A percentile compares a stretch with the other conserved stretches of the same genome.
Evolutionary conservation across 2,113 vertebrate species (phyloP).

Genomic region (Perognathus longimembris): DNA sequence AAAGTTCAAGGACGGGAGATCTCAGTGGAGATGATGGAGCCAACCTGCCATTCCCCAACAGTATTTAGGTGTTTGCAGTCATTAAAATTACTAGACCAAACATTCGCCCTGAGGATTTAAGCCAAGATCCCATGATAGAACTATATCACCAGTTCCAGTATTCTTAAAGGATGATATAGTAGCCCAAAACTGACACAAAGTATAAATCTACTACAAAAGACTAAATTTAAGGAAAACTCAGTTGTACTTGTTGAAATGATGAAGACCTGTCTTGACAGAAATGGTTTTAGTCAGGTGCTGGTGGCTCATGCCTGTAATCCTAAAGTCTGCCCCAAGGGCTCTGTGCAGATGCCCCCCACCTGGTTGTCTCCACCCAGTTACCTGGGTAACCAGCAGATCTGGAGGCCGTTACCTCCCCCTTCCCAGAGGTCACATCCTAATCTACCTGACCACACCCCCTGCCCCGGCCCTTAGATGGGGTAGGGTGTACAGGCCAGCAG

Average conservation of each 20-base stretch:
- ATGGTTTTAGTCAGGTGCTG: neutral
- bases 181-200: neutral
- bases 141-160: neutral
- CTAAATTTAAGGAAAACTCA: neutral
- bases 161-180: neutral
- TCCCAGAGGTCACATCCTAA: too few species aligned
- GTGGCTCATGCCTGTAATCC: neutral
- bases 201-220: neutral
- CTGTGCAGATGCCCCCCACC: too few species aligned
- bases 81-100: neutral
- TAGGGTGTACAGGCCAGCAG: too few species aligned
- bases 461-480: too few species aligned
- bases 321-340: too few species aligned
- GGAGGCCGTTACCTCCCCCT: too few species aligned
- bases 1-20: too few species aligned
- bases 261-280: slow-evolving; percentile 4
- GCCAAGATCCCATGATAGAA: neutral
- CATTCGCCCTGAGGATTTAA: neutral
- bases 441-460: too few species aligned
- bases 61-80: neutral
- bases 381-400: too few species aligned
- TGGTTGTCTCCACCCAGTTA: too few species aligned
- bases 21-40: too few species aligned
- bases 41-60: too few species aligned
- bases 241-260: neutral